These are phyloP conservation scores for Macrocentrus cingulum DNA, from an alignment of 1,140 invertebrate species.

Conservation along the genomic window DNA sequence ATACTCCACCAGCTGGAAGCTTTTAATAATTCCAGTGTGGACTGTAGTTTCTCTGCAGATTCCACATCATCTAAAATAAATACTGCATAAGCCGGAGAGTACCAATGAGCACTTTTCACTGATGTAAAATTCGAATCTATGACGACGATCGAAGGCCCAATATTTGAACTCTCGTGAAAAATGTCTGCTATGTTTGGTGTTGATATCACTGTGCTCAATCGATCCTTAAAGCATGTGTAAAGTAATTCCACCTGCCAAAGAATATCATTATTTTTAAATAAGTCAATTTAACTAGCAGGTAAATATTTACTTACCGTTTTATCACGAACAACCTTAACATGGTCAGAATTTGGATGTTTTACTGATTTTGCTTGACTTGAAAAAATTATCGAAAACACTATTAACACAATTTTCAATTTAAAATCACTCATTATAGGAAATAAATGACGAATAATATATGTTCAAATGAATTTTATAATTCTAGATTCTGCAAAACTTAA, in stretches of 20 bases:
- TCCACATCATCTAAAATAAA: neutral
- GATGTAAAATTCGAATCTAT: slow-evolving; percentile 5
- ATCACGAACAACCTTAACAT: too few relatives aligned
- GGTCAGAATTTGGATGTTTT: too few relatives aligned
- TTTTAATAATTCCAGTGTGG: neutral
- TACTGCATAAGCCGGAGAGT: neutral
- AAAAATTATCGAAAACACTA: too few relatives aligned
- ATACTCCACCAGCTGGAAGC: neutral
- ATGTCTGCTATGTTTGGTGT: neutral
- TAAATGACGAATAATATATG: too few relatives aligned
- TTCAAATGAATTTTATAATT: too few relatives aligned
- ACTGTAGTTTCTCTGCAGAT: neutral
- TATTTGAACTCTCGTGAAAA: neutral
- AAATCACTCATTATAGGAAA: too few relatives aligned
- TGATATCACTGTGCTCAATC: neutral
- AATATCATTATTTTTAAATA: too few relatives aligned
- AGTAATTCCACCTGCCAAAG: neutral
- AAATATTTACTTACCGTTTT: too few relatives aligned
- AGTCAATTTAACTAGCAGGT: too few relatives aligned
- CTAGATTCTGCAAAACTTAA: too few relatives aligned
- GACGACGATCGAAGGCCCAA: neutral
- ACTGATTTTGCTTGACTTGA: too few relatives aligned
- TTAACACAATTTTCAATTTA: too few relatives aligned
- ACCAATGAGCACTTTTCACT: neutral
- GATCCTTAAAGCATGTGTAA: neutral